Evolutionary conservation across 2,797 vertebrate genomes (phyloP).

Genomic region (Acrossocheilus wenchowensis): DNA sequence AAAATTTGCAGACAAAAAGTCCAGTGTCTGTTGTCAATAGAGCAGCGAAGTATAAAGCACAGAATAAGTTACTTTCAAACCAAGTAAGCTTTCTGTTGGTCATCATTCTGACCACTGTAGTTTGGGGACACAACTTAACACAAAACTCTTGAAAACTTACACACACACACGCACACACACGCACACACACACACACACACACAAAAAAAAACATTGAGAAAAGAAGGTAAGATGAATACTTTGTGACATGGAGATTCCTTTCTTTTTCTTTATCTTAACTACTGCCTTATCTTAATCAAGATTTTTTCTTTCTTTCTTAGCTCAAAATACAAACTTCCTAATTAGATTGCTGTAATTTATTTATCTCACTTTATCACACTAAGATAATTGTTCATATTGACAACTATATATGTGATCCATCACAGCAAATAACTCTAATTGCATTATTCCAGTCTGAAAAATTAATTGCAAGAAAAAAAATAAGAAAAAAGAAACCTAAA

Average conservation of each 20-base stretch:
- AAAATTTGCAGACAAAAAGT: background rate
- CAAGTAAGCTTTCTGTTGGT: background rate
- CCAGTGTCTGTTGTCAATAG: background rate
- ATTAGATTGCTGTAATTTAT: conserved; percentile 78
- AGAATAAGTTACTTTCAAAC: background rate
- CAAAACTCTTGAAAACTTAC: background rate
- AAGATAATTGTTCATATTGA: conserved; percentile 78
- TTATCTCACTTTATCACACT: conserved; percentile 73
- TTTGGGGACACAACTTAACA: background rate
- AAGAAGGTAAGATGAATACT: background rate
- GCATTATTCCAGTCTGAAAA: conserved; percentile 46
- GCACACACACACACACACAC: too few relatives aligned
- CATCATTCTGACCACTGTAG: background rate
- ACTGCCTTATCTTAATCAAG: too few relatives aligned
- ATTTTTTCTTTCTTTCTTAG: background rate
- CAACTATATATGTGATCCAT: conserved; percentile 67
- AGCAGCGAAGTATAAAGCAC: background rate
- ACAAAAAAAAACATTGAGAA: too few relatives aligned
- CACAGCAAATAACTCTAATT: conserved; percentile 68
- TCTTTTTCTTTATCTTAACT: background rate
- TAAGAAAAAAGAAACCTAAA: background rate
- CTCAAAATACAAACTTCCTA: conserved; percentile 55
- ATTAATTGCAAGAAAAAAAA: conserved; percentile 37
- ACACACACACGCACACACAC: too few relatives aligned
- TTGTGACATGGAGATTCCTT: background rate